Evolutionary conservation across 2,113 vertebrate species (phyloP), one percentile per base, ranked within the genome.

Genomic region (Nicator chloris): DNA sequence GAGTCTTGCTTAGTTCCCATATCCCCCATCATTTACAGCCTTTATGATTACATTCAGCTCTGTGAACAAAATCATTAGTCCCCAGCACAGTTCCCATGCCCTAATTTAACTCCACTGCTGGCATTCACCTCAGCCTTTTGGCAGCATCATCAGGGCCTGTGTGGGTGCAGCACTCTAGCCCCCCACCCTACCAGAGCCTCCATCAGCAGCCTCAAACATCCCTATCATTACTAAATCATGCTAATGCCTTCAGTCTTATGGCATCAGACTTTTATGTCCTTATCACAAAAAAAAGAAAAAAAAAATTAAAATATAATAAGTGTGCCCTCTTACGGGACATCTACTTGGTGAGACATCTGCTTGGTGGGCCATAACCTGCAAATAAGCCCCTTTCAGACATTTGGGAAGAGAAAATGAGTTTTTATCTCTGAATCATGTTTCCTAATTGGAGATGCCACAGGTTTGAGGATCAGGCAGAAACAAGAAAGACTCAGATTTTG

Each of bases 171-270:
- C 9, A 20, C 42, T 44, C 4, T 63, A 76, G 76, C 14, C 42
- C 35, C 2, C 0, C 26, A 16, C 21, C 35, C 49, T 5, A 12
- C 3, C 2, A 57, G 37, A 70, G 78, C 79, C 33, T 63, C 16
- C 49, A 17, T 22, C 4, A 9, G 8, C 33, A 8, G 53, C 49
- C 56, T 78, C 70, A 16, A 5, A 73, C 37, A 66, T 20, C 63
- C 61, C 45, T 6, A 0, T 69, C 75, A 42, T 82, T 53, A 76
- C 53, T 2, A 1, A 78, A 61, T 40, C 3, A 2, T 1, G 2
- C 42, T 4, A 7, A 75, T 35, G 69, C 65, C 37, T 42, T 61
- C 1, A 0, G 12, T 47, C 60, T 27, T 64, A 6, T 0, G 0
- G 56, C 26, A 45, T 37, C 60, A 54, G 72, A 51, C 17, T 61